phyloP scores from a whole-genome alignment of 2,797 vertebrate species.

The Anabacerthia variegaticeps region DNA sequence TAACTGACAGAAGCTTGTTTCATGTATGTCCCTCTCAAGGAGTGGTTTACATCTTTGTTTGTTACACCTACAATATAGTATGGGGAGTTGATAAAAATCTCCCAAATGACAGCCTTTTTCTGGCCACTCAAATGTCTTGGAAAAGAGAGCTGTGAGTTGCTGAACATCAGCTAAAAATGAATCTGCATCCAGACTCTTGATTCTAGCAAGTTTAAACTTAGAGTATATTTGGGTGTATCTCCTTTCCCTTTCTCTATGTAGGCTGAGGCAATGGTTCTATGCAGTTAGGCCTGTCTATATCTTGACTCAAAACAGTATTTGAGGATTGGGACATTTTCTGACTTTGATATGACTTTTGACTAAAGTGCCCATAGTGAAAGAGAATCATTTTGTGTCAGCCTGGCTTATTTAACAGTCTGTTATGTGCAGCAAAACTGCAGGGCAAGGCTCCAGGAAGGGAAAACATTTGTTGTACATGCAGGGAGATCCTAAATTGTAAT shows the following conservation, averaged over 20 bases:
- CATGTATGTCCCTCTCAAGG: not conserved
- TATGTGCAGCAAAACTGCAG: not conserved
- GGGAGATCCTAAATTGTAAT: not conserved
- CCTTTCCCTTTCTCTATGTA: not conserved
- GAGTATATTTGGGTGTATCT: not conserved
- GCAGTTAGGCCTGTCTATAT: not conserved
- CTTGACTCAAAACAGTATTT: not conserved
- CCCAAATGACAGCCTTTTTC: not conserved
- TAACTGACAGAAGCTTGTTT: not conserved
- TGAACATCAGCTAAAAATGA: not conserved
- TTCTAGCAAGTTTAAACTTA: not conserved
- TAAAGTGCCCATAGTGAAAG: not conserved
- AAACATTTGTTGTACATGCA: not conserved
- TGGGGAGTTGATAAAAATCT: not conserved
- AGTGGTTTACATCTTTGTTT: slow-evolving; percentile 9
- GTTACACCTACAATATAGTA: not conserved
- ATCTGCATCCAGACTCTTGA: not conserved
- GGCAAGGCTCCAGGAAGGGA: not conserved
- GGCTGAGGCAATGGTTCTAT: not conserved
- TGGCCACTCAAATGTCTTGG: not conserved
- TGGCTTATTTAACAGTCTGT: not conserved
- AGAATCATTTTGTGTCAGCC: not conserved
- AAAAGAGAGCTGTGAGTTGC: not conserved
- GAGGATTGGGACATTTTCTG: not conserved
- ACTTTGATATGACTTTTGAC: not conserved